Evolutionary conservation across 1,140 invertebrate genomes (phyloP), one percentile per base, ranked within the genome.

Genomic region (Oedothorax gibbosus): DNA sequence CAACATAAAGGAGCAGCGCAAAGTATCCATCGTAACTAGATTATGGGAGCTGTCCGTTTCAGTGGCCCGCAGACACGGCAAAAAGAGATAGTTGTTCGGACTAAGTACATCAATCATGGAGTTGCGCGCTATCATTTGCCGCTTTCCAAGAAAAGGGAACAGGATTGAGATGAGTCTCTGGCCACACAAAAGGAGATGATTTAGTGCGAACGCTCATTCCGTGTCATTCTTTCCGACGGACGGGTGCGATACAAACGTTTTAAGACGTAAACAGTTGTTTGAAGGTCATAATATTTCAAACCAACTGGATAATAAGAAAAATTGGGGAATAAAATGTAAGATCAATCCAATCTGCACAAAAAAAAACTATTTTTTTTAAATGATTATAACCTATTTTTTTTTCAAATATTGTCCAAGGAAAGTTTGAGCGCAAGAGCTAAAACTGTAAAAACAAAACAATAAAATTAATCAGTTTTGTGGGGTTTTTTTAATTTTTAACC

Each of bases 11-110:
- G 60, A 77, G 54, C 50, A 64, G 57, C 57, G 60, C 62, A 49
- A n/a, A 50, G 75, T 77, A 64, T 77, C 75, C 75, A 64, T 64
- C 60, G 60, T 77, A 77, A 77, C 75, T 77, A 77, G 75, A 77
- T 77, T 77, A 77, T 64, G 56, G 56, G 75, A 64, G 57, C 75
- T 64, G 75, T 77, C 60, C 75, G 15, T 64, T 51, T 21, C 10
- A 54, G 8, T n/a, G 12, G 12, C n/a, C 14, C 35, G 7, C 68
- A 49, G 49, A 35, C 14, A n/a, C 11, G 4, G 57, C 18, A 64
- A 35, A 56, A 75, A 75, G 75, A 77, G 65, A 60, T 64, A 62
- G 65, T 77, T 65, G 75, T 50, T 77, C 60, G 75, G 75, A 77
- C 75, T 77, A 62, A 77, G 60, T 77, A 62, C 75, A 77, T 77